These are phyloP conservation scores for Hipposideros larvatus DNA, from an alignment of 2,797 vertebrate species.

Conservation along the genomic window DNA sequence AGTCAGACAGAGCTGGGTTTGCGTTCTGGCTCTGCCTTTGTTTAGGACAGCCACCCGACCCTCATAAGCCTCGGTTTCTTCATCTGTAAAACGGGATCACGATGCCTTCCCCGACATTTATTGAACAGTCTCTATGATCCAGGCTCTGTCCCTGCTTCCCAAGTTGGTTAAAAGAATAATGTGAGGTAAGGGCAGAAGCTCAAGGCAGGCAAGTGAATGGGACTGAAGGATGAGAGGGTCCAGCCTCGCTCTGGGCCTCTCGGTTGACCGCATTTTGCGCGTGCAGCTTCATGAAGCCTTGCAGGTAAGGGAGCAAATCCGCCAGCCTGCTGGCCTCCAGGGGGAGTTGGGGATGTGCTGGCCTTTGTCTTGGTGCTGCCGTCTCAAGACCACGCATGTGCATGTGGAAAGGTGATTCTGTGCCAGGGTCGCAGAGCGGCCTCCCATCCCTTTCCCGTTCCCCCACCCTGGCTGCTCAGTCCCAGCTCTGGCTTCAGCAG, in stretches of 20 bases:
- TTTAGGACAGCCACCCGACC: background rate
- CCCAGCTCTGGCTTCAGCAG: background rate
- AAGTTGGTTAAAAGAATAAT: background rate
- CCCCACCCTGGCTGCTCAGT: fast-evolving
- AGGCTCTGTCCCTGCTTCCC: background rate
- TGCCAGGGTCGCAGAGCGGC: background rate
- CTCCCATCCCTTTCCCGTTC: fast-evolving
- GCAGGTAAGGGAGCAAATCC: background rate
- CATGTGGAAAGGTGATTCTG: background rate
- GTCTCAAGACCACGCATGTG: background rate
- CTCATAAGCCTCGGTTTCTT: background rate
- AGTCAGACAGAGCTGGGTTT: background rate
- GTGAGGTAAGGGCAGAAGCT: background rate
- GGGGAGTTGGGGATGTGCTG: background rate
- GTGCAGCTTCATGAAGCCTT: background rate
- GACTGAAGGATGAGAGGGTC: background rate
- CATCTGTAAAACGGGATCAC: background rate
- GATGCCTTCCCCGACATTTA: background rate
- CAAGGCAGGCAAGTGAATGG: background rate
- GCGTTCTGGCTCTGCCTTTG: background rate
- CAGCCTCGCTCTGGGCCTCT: fast-evolving
- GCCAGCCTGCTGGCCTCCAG: background rate
- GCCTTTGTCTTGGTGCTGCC: background rate
- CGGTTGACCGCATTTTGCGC: fast-evolving
- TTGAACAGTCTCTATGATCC: background rate